These are phyloP conservation scores for Tragulus kanchil DNA, from an alignment of 2,113 vertebrate genomes.

Conservation along the genomic window DNA sequence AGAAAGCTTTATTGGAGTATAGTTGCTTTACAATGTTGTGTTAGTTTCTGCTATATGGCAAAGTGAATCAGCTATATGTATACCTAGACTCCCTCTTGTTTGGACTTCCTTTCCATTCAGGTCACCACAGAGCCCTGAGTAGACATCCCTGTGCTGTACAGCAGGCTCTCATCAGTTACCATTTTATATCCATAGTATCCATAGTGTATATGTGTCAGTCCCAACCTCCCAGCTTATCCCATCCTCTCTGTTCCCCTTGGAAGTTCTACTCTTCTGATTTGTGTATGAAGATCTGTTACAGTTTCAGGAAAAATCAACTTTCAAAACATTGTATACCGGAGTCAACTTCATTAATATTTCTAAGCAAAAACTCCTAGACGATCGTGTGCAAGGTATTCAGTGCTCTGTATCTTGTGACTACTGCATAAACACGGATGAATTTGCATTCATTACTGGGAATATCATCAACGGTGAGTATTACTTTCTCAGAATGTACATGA, in stretches of 20 bases:
- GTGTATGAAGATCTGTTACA: accelerated
- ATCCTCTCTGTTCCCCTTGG: neutral
- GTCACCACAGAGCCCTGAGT: neutral
- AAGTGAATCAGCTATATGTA: neutral
- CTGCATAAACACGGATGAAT: neutral
- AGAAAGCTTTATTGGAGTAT: neutral
- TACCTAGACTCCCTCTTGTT: neutral
- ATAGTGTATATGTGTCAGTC: neutral
- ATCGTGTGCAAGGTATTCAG: neutral
- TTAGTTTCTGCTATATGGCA: neutral
- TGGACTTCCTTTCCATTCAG: neutral
- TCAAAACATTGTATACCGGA: neutral
- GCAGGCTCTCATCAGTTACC: neutral
- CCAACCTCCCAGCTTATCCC: neutral
- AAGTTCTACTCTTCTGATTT: accelerated
- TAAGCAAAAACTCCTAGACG: neutral
- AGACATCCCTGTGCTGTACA: neutral
- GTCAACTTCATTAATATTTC: neutral
- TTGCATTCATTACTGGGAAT: neutral
- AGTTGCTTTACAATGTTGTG: neutral
- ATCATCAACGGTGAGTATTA: accelerated
- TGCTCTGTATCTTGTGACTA: neutral
- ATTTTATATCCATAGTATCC: neutral
- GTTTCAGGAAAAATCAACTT: neutral
- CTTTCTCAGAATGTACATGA: neutral